Evolutionary conservation across 2,888 invertebrate genomes (phyloP), one percentile per base, ranked within the genome.

Genomic region (Synergus japonicus): DNA sequence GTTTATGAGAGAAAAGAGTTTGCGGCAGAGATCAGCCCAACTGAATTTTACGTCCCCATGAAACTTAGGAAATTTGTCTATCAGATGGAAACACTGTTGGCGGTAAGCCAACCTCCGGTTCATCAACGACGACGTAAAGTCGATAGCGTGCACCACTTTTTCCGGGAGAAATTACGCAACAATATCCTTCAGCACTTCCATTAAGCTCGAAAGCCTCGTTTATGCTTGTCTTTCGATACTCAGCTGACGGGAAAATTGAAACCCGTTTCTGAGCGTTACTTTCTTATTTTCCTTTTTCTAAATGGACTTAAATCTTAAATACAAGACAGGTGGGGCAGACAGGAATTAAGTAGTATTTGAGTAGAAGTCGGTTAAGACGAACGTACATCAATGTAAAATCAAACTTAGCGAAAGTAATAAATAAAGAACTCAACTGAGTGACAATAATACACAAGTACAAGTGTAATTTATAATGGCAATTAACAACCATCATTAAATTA

Each of bases 31-130:
- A 54, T 54, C 8, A 54, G 54, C n/a, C 54, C 54, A 54, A 54
- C 8, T 54, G 54, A 54, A 8, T n/a, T 54, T 54, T 54, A 5
- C n/a, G n/a, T 54, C n/a, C 76, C 15, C 67, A 78, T 69, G 77
- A 78, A 79, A 80, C 82, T 79, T 76, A 69, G 82, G 78, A 79
- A 82, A 54, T 82, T 82, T 77, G 78, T n/a, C 78, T 80, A 79
- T 82, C 80, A 77, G 80, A 82, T 82, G 76, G 79, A 78, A 78
- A 73, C 69, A 78, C 73, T 64, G 60, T 76, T 78, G 80, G 82
- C 80, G 77, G 66, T 44, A 67, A 76, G 82, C 82, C 82, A 82
- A 41, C 66, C 43, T 49, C 66, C 58, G 12, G 13, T 41, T 58
- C 78, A 58, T 73, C 65, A 65, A 41, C 46, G 43, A 10, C 44